Base-by-base conservation (phyloP, 2,113 vertebrate genomes). In the Bubo bubo region DNA sequence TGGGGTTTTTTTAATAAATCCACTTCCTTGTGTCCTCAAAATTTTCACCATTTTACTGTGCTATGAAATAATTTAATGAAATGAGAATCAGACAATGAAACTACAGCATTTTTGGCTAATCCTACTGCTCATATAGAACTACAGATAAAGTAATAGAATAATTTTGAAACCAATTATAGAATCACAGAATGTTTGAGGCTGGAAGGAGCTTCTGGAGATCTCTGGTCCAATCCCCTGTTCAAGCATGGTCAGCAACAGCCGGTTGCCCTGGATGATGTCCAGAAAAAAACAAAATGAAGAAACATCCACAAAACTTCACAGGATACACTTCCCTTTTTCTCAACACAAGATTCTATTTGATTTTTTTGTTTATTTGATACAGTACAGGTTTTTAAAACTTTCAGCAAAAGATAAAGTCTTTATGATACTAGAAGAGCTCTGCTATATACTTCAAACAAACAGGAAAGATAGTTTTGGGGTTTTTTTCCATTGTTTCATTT, bases 391-490 rank as follows among this genome's bases (percentile, higher is more conserved):
- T 88, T 74, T 15, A 21, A 37, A 20, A 62, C 3, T 66, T 79
- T 41, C 9, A 2, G 5, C 30, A 34, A 3, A 56, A 67, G 18
- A n/a, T 18, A 1, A 75, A 71, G 1, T 14, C 24, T 52, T 30
- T 32, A 37, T 37, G 13, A 79, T 71, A 79, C 17, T 24, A 47
- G 11, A 86, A 71, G 26, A 30, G 5, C 34, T 92, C 22, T 66
- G 19, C 13, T 67, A 28, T 43, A 7, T 58, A 62, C 35, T 87
- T 87, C 19, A 45, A 41, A 37, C 2, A 43, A 76, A 84, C 17
- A 43, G 1, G 10, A 70, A 3, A 13, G 4, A 7, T 1, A 3
- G 28, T 35, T 20, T 45, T 16, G 1, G 8, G 1, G 0, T 35
- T 22, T 23, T 39, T 50, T 39, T 67, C 41, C 5, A 55, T 2